A percentile compares a stretch with the other conserved stretches of the same genome.
phyloP scores from a whole-genome alignment of 2,113 vertebrate genomes.

The Psilopogon haemacephalus region DNA sequence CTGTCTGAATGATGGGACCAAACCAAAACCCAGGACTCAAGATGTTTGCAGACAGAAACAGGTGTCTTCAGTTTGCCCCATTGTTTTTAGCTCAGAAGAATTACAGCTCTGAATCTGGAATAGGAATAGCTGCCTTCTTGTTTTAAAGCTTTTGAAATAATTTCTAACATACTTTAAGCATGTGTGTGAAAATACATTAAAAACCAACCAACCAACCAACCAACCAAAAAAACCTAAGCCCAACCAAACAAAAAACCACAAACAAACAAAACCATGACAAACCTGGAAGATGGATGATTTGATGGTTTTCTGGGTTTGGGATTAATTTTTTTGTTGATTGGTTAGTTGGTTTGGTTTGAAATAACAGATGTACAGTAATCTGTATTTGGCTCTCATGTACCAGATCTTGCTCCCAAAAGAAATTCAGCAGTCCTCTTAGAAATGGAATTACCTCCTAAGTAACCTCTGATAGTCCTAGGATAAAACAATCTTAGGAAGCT shows the following conservation, averaged over 20 bases:
- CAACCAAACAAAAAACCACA: too few species aligned
- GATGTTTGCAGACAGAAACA: not conserved
- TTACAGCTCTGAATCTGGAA: not conserved
- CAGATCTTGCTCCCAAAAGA: not conserved
- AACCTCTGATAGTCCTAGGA: not conserved
- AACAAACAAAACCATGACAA: not conserved
- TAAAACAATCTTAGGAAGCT: not conserved
- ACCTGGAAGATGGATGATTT: not conserved
- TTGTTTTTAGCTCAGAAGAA: fast-evolving
- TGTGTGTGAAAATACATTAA: not conserved
- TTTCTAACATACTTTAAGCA: not conserved
- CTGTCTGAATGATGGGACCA: not conserved
- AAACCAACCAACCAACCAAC: not conserved
- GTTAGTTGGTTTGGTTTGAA: not conserved
- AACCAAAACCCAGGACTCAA: not conserved
- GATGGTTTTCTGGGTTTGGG: not conserved
- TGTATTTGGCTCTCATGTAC: not conserved
- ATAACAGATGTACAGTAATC: not conserved
- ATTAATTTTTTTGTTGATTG: too few species aligned
- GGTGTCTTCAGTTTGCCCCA: not conserved
- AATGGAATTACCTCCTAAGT: not conserved
- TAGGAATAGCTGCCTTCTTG: not conserved
- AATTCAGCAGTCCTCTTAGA: not conserved
- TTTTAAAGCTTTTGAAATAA: not conserved
- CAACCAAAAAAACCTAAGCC: too few species aligned